phyloP scores from a whole-genome alignment of 1,140 invertebrate genomes.

The Drosophila tsacasi region DNA sequence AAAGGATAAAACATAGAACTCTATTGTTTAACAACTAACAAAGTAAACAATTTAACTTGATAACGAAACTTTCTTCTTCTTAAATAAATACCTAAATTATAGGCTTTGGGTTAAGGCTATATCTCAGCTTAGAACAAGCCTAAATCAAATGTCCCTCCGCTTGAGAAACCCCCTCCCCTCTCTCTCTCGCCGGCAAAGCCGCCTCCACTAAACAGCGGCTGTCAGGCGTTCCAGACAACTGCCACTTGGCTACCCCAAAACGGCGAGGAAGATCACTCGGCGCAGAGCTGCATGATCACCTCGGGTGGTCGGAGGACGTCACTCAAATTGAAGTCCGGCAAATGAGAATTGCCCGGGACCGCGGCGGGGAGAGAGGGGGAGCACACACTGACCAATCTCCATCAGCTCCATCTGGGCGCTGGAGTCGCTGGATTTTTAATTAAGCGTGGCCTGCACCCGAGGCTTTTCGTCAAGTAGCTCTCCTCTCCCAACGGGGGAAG shows the following conservation, averaged over 20 bases:
- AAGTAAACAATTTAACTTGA: neutral
- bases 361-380: neutral
- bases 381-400: slow-evolving; percentile 37
- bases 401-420: slow-evolving; percentile 40
- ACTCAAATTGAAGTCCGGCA: slow-evolving; percentile 81
- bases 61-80: neutral
- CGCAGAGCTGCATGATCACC: slow-evolving; percentile 29
- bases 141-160: slow-evolving; percentile 16
- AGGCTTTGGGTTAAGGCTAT: slow-evolving; percentile 20
- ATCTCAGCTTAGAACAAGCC: slow-evolving; percentile 31
- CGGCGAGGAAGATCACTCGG: slow-evolving; percentile 11
- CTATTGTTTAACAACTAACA: neutral
- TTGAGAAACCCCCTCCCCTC: no score
- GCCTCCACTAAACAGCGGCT: slow-evolving; percentile 34
- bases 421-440: slow-evolving; percentile 81
- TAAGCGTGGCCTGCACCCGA: slow-evolving; percentile 67
- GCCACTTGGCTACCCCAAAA: slow-evolving; percentile 63
- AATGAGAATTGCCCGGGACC: slow-evolving; percentile 65
- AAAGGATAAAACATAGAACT: neutral
- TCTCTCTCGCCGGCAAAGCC: neutral
- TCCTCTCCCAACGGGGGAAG: slow-evolving; percentile 5
- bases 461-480: slow-evolving; percentile 62
- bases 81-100: slow-evolving; percentile 4
- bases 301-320: slow-evolving; percentile 78
- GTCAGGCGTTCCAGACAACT: slow-evolving; percentile 48